Base-by-base conservation (phyloP, 2,113 vertebrate genomes). In the Reinhardtius hippoglossoides region DNA sequence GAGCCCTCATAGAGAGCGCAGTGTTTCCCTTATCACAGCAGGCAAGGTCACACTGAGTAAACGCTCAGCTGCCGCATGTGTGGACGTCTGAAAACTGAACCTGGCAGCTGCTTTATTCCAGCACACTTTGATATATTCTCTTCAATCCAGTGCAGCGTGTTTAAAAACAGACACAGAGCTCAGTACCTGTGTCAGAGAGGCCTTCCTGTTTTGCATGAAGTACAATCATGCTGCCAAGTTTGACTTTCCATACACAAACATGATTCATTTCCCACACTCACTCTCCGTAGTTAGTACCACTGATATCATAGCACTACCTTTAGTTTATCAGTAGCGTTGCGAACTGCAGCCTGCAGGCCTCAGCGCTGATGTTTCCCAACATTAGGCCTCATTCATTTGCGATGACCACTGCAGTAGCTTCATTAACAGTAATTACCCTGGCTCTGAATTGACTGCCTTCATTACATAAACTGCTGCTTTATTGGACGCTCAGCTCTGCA, bases 31-130 rank as follows among this genome's bases (percentile, higher is more conserved):
- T 90, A 90, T 90, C 88, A 31, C 77, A 77, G 60, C n/a, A 26
- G 81, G 59, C 89, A 91, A 92, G 89, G 90, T 92, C 92, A 90
- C 68, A 52, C 76, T 75, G 81, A 84, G 84, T 58, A 85, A 91
- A 92, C 86, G 52, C 78, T 81, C 89, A 87, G 87, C 91, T 89
- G 82, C 82, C 76, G 18, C 37, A 71, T n/a, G 24, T 66, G 69
- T 21, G 35, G 9, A 75, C 67, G 9, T 81, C 31, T 57, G 54
- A 74, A 84, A 73, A 64, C 59, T 8, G 27, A 76, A 15, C 15
- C n/a, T 24, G 27, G 62, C 86, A 86, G 89, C 88, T 83, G 84
- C 68, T n/a, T 27, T 61, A 61, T 67, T 69, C 50, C 46, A 18
- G 7, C 60, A 61, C 67, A 67, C 67, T 74, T 57, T 61, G 9